phyloP scores from a whole-genome alignment of 1,140 invertebrate genomes.

The Caerostris darwini region DNA sequence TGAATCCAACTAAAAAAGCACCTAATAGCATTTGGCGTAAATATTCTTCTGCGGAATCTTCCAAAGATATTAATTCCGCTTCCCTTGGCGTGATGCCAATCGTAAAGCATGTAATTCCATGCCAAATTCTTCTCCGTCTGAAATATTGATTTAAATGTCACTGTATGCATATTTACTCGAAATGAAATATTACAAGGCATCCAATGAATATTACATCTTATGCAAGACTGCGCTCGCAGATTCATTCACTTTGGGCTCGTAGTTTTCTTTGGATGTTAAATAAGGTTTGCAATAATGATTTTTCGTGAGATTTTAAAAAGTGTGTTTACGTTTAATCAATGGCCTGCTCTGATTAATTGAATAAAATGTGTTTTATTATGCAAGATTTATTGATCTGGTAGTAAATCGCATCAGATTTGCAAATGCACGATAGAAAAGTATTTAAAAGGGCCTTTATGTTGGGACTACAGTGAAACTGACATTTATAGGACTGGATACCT shows the following conservation, averaged over 20 bases:
- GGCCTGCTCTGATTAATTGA: too few relatives aligned
- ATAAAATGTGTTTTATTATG: too few relatives aligned
- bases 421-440: too few relatives aligned
- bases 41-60: constrained; percentile 29
- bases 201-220: constrained; percentile 38
- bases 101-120: constrained; percentile 37
- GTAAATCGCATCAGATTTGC: too few relatives aligned
- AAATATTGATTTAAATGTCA: constrained; percentile 52
- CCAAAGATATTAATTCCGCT: constrained; percentile 37
- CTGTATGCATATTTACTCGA: constrained; percentile 18
- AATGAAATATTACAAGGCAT: constrained; percentile 36
- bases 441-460: too few relatives aligned
- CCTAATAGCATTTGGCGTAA: constrained; percentile 20
- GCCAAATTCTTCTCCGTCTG: constrained; percentile 25
- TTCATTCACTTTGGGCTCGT: not conserved
- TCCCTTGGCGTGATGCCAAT: constrained; percentile 20
- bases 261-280: not conserved
- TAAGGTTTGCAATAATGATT: not conserved
- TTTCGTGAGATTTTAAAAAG: not conserved
- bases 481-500: too few relatives aligned
- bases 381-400: too few relatives aligned
- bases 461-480: too few relatives aligned
- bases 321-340: not conserved
- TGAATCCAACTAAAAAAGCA: constrained; percentile 7
- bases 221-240: not conserved